Conservation (phyloP, 2,113 vertebrate genomes). For the Eretmochelys imbricata region DNA sequence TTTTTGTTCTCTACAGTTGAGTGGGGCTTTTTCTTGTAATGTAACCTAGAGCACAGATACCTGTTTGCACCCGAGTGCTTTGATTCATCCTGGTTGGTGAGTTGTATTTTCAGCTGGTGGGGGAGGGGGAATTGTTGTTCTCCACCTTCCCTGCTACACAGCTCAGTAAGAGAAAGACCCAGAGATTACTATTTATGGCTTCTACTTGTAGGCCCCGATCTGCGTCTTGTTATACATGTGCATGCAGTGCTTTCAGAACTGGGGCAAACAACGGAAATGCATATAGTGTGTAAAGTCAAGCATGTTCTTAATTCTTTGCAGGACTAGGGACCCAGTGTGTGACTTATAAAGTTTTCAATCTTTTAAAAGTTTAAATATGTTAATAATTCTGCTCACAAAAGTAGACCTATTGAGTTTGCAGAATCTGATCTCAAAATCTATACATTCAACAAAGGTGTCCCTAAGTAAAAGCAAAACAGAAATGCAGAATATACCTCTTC, state of each 20-base stretch:
- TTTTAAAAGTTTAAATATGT: neutral
- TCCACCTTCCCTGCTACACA: neutral
- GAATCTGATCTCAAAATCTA: neutral
- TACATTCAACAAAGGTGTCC: fast-evolving
- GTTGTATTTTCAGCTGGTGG: neutral
- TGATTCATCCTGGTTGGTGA: neutral
- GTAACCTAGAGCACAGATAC: neutral
- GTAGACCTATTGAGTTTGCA: neutral
- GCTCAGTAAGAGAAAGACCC: neutral
- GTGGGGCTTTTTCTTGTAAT: neutral
- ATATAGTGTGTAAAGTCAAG: too few relatives aligned
- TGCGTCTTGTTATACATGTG: neutral
- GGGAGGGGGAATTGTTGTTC: neutral
- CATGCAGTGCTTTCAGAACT: neutral
- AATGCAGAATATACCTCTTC: neutral
- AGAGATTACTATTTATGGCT: neutral
- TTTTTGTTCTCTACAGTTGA: neutral
- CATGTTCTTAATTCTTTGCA: neutral
- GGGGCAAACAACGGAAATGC: neutral
- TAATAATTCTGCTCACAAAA: neutral
- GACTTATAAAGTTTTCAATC: neutral
- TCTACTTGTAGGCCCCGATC: neutral
- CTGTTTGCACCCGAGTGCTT: neutral
- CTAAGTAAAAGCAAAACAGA: neutral
- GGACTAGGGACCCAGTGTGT: neutral